Base-by-base conservation (phyloP, 2,888 invertebrate species). In the Drosophila longiperda region DNA sequence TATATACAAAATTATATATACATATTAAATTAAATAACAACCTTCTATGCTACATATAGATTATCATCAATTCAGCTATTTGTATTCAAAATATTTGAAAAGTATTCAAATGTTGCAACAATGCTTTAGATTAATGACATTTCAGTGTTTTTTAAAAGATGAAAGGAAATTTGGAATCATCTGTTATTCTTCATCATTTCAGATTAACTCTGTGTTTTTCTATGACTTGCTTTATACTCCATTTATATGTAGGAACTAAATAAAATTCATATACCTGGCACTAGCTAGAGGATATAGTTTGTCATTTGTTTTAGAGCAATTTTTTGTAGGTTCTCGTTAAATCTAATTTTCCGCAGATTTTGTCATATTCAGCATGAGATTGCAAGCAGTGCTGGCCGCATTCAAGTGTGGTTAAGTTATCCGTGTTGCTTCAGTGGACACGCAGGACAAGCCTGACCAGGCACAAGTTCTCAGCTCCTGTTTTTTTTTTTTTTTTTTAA, bases 281-380 rank as follows among this genome's bases (percentile, higher is more conserved):
- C 55, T 61, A 29, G 40, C 33, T 32, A 34, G 36, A 68, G 61
- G 68, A 61, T 52, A 38, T 29, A 17, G 38, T 40, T 23, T 55
- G 48, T 26, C 40, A 23, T 32, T 60, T 57, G 29, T 26, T 57
- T 59, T 36, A 36, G 23, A 50, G 52, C n/a, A 11, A 17, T 49
- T 59, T 29, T 58, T 26, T 49, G 42, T 50, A 29, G 26, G 42
- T 32, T 55, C 63, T 53, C 58, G 45, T 50, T 72, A 73, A 82
- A 82, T 87, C 73, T 82, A 89, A 87, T 90, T 90, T 90, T 90
- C 73, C 75, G 82, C 90, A 87, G 87, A 78, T 87, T 90, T 90
- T 69, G 59, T 53, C 66, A 73, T 73, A 58, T 77, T 63, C 69
- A 73, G 66, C 59, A 36, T 15, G 1, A 29, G 48, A 49, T 32